Conservation (phyloP, 2,113 vertebrate species). For the Trichechus manatus region DNA sequence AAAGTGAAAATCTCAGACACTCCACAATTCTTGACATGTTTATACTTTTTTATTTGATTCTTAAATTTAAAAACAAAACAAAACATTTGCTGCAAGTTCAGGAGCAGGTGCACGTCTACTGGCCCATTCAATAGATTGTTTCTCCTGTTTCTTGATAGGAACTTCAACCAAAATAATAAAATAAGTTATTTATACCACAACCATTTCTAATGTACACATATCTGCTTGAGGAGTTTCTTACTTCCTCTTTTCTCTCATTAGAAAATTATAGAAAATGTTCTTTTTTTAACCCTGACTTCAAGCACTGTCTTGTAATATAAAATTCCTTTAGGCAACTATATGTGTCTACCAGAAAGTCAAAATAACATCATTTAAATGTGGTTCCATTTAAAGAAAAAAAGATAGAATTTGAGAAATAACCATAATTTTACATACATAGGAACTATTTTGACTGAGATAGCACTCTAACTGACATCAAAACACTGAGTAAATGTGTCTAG, state of each 20-base stretch:
- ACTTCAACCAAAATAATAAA: not conserved
- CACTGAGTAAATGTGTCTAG: slow-evolving; percentile 52
- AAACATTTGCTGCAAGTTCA: not conserved
- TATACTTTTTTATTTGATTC: not conserved
- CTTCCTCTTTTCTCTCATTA: not conserved
- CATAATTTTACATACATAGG: slow-evolving; percentile 70
- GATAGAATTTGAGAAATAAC: slow-evolving; percentile 75
- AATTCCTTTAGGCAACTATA: slow-evolving; percentile 41
- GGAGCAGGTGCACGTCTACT: not conserved
- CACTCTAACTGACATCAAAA: slow-evolving; percentile 68
- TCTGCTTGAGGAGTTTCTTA: not conserved
- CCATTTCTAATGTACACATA: slow-evolving; percentile 39
- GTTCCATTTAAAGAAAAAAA: slow-evolving; percentile 58
- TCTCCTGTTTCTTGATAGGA: not conserved
- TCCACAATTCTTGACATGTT: not conserved
- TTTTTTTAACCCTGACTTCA: not conserved
- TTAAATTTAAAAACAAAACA: not conserved
- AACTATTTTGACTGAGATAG: slow-evolving; percentile 69
- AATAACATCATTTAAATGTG: slow-evolving; percentile 61
- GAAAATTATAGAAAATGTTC: slow-evolving; percentile 5
- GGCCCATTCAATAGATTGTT: not conserved
- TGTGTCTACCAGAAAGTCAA: slow-evolving; percentile 62
- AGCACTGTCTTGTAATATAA: slow-evolving; percentile 7
- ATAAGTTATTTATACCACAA: not conserved
- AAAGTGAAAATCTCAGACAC: not conserved